A percentile compares a stretch with the other conserved stretches of the same genome.
These are phyloP conservation scores for Mesaphorura yosii DNA, from an alignment of 1,140 invertebrate genomes.

Conservation along the genomic window DNA sequence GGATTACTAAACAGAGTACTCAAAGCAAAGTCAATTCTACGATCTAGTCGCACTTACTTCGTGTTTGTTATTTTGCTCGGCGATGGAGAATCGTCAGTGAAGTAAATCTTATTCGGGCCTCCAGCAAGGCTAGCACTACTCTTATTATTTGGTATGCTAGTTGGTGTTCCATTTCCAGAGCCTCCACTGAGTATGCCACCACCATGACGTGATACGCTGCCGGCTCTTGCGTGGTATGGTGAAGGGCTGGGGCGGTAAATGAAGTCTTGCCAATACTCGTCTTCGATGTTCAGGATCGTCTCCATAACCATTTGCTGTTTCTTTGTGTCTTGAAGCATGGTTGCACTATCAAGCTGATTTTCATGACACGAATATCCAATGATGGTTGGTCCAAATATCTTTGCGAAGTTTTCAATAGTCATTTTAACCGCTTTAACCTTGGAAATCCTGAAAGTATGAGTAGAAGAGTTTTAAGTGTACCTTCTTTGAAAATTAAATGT, in stretches of 20 bases:
- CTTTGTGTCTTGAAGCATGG: constrained; percentile 50
- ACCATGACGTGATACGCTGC: too few relatives aligned
- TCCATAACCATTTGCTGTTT: constrained; percentile 53
- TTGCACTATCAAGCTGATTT: constrained; percentile 45
- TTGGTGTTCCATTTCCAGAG: constrained; percentile 1
- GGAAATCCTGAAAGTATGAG: constrained; percentile 47
- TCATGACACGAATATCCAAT: constrained; percentile 63
- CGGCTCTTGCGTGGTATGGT: too few relatives aligned
- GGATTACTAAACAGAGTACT: not conserved
- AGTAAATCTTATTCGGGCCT: constrained; percentile 16
- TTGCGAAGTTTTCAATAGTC: constrained; percentile 62
- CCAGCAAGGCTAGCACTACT: not conserved
- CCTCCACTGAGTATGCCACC: not conserved
- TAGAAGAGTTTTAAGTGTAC: not conserved
- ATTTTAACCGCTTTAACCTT: constrained; percentile 61
- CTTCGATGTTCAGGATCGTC: constrained; percentile 49
- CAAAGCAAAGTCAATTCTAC: not conserved
- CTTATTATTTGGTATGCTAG: not conserved
- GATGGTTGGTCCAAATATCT: constrained; percentile 72
- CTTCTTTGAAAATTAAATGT: not conserved
- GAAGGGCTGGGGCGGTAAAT: constrained; percentile 39
- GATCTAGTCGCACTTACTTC: not conserved
- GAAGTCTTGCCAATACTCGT: constrained; percentile 54
- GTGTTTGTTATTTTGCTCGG: not conserved
- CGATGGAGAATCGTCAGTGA: constrained; percentile 23